Conservation (phyloP, 2,888 invertebrate species). For the Aleiodes testaceus region DNA sequence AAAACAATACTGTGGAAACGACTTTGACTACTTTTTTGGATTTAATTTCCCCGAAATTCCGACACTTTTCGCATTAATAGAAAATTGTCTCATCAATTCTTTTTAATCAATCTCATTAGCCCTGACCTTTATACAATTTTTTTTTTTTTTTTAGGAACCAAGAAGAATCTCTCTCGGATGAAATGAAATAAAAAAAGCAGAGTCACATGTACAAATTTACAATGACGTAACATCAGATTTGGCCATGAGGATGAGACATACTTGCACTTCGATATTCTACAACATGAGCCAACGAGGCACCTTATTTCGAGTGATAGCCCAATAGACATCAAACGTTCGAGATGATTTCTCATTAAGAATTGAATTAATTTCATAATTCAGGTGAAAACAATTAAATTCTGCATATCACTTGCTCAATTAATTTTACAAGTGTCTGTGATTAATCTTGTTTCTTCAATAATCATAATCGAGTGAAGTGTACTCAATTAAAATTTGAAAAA, state of each 20-base stretch:
- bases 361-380: background rate
- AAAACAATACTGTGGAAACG: constrained; percentile 63
- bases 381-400: background rate
- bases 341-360: constrained; percentile 19
- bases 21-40: constrained; percentile 62
- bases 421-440: too few species aligned
- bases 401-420: too few species aligned
- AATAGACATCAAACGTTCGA: constrained; percentile 31
- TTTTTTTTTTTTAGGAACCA: background rate
- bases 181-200: background rate
- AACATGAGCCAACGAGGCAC: constrained; percentile 42
- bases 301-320: constrained; percentile 31
- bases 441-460: too few species aligned
- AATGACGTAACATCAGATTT: constrained; percentile 54
- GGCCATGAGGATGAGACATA: constrained; percentile 48
- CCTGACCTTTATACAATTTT: too few species aligned
- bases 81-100: too few species aligned
- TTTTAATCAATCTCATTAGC: too few species aligned
- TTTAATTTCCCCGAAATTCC: constrained; percentile 21
- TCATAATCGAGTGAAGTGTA: too few species aligned
- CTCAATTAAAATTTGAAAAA: background rate
- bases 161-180: background rate
- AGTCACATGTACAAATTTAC: background rate
- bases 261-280: constrained; percentile 33
- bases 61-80: too few species aligned